Percentiles rank a stretch among this genome's conserved stretches.
phyloP scores from a whole-genome alignment of 2,797 vertebrate genomes.

The Megaceryle alcyon region DNA sequence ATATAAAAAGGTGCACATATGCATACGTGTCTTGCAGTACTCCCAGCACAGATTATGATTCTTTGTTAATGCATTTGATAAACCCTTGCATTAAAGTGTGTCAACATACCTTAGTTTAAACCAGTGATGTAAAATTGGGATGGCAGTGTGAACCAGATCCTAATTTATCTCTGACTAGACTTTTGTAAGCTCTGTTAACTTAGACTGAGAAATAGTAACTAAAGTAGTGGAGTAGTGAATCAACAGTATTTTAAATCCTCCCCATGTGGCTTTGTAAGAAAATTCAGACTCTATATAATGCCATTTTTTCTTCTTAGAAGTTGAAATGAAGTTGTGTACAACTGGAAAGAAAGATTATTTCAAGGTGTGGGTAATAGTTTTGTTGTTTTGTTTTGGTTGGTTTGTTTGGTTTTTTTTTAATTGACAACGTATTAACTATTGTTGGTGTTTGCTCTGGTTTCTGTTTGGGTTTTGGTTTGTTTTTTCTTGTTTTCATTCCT shows the following conservation, averaged over 20 bases:
- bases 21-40: neutral
- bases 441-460: neutral
- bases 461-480: neutral
- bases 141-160: neutral
- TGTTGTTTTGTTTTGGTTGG: neutral
- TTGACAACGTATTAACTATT: neutral
- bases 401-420: neutral
- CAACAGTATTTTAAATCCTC: slow-evolving; percentile 6
- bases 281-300: neutral
- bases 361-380: neutral
- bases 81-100: neutral
- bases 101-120: neutral
- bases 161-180: neutral
- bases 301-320: neutral
- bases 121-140: neutral
- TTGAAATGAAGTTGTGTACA: neutral
- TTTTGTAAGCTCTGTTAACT: neutral
- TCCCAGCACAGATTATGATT: neutral
- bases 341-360: neutral
- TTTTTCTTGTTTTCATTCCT: neutral
- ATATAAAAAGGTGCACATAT: neutral
- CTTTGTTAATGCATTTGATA: neutral
- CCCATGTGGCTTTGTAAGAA: neutral
- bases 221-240: neutral
- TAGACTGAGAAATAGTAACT: neutral